phyloP scores from a whole-genome alignment of 2,797 vertebrate species.

The Bradypus variegatus region DNA sequence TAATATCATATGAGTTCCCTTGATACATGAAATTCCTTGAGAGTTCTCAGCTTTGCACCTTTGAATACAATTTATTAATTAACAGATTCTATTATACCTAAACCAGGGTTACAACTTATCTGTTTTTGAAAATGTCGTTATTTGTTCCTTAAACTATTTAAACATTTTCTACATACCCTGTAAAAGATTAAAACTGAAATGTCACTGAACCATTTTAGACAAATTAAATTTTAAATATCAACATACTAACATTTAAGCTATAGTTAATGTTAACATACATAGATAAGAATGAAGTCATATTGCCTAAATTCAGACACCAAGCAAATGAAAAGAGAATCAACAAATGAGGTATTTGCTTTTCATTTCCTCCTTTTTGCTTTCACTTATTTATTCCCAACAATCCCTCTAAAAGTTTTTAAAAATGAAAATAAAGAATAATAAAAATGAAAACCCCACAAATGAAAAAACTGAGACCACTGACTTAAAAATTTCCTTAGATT shows the following conservation, averaged over 20 bases:
- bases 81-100: neutral
- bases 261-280: neutral
- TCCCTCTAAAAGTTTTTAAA: neutral
- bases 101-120: neutral
- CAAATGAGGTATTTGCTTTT: neutral
- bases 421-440: neutral
- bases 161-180: neutral
- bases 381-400: neutral
- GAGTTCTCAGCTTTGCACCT: neutral
- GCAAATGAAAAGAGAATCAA: neutral
- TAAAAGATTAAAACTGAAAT: neutral
- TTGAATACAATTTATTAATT: neutral
- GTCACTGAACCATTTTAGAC: neutral
- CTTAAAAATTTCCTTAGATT: neutral
- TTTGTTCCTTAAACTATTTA: neutral
- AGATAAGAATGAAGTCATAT: neutral
- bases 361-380: neutral
- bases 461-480: neutral
- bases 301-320: neutral
- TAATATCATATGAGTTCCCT: neutral
- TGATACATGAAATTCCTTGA: neutral
- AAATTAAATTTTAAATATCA: neutral
- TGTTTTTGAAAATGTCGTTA: neutral
- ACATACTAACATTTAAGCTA: neutral
- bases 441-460: neutral